Evolutionary conservation across 2,888 invertebrate genomes (phyloP).

Genomic region (Allygus modestus): DNA sequence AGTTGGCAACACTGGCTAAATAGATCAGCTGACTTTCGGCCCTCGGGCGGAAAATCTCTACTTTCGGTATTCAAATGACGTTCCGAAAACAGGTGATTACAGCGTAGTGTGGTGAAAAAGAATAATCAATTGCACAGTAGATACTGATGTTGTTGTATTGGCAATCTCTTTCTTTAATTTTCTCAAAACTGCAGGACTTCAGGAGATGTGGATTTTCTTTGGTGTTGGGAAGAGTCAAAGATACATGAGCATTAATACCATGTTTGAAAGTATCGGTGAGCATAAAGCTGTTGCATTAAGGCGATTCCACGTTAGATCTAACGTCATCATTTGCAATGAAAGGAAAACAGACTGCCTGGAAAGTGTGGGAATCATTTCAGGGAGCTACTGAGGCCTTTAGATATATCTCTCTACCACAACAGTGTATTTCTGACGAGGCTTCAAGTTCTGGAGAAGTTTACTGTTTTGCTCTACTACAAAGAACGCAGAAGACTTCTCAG

Average conservation of each 20-base stretch:
- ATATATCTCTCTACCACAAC: conserved; percentile 22
- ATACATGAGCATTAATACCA: conserved; percentile 11
- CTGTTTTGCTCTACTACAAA: neutral
- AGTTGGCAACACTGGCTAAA: too few species aligned
- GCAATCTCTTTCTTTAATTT: neutral
- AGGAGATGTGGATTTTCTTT: conserved; percentile 26
- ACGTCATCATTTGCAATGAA: conserved; percentile 43
- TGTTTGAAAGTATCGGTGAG: conserved; percentile 36
- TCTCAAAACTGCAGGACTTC: conserved; percentile 1
- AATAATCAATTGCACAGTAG: neutral
- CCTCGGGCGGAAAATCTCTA: too few species aligned
- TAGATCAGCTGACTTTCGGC: too few species aligned
- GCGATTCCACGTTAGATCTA: conserved; percentile 24
- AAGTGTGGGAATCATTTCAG: conserved; percentile 32
- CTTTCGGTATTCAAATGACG: too few species aligned
- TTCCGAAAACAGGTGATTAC: too few species aligned
- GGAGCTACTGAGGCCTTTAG: conserved; percentile 20
- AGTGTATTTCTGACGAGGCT: conserved; percentile 13
- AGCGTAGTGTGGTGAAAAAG: too few species aligned
- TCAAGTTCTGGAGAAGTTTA: conserved; percentile 38
- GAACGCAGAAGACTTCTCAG: neutral
- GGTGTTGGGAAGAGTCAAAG: conserved; percentile 23
- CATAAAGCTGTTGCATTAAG: too few species aligned
- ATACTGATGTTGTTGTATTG: conserved; percentile 18
- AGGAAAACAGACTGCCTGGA: conserved; percentile 44